Evolutionary conservation across 2,113 vertebrate genomes (phyloP).

Genomic region (Falcunculus frontatus): DNA sequence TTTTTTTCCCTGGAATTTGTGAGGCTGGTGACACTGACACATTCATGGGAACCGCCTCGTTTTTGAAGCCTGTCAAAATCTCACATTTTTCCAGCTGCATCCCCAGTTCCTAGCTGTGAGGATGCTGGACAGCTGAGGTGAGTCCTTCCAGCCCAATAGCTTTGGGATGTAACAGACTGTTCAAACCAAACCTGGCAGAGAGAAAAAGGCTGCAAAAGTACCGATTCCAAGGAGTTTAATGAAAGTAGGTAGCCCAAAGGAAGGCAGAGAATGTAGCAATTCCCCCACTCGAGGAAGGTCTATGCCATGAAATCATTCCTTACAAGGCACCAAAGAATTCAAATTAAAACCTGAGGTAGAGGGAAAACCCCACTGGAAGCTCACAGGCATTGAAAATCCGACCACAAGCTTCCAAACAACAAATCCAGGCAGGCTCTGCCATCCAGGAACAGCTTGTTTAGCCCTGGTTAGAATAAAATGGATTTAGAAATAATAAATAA

Average conservation of each 20-base stretch:
- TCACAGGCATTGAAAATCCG: neutral
- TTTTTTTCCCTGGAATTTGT: neutral
- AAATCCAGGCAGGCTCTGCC: constrained; percentile 21
- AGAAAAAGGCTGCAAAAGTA: neutral
- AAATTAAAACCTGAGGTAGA: neutral
- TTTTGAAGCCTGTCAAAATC: neutral
- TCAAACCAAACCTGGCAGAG: neutral
- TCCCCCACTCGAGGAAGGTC: neutral
- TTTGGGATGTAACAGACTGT: neutral
- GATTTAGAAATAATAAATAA: neutral
- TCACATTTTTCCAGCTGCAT: neutral
- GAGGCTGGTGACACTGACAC: neutral
- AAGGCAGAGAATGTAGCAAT: neutral
- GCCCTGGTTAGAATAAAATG: neutral
- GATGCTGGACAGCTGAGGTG: neutral
- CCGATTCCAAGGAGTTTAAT: neutral
- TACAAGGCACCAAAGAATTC: neutral
- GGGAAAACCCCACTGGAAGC: neutral
- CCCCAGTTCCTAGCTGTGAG: neutral
- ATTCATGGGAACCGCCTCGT: neutral
- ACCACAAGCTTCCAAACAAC: neutral
- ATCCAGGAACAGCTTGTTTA: neutral
- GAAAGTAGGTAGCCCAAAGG: neutral
- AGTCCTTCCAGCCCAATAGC: neutral
- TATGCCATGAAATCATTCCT: neutral